phyloP scores from a whole-genome alignment of 1,140 invertebrate species.

The Hermatobates lingyangjiaoensis region DNA sequence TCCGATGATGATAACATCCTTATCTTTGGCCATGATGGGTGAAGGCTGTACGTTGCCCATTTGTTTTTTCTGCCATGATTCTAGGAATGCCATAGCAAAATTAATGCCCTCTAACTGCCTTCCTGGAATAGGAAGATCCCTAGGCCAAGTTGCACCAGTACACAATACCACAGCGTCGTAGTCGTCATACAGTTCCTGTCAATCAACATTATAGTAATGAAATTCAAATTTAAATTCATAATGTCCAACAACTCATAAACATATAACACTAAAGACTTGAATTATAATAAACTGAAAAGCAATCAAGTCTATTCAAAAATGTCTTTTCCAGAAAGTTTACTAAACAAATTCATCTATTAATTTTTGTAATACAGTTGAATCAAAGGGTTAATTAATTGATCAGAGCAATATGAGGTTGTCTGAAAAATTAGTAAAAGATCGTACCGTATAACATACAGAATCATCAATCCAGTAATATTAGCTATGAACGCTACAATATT shows the following conservation, averaged over 20 bases:
- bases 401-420: too few relatives aligned
- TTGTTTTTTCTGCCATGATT: slow-evolving; percentile 93
- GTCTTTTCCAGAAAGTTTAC: background rate
- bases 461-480: too few relatives aligned
- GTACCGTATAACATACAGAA: too few relatives aligned
- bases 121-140: slow-evolving; percentile 73
- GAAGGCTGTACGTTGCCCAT: slow-evolving; percentile 42
- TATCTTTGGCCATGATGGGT: slow-evolving; percentile 66
- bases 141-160: slow-evolving; percentile 88
- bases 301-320: background rate
- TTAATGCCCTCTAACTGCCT: slow-evolving; percentile 78
- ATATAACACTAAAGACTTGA: background rate
- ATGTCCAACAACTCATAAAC: too few relatives aligned
- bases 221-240: background rate
- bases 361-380: too few relatives aligned
- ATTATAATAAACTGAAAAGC: background rate
- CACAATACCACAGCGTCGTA: slow-evolving; percentile 80
- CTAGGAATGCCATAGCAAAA: slow-evolving; percentile 94
- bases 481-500: too few relatives aligned
- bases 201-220: slow-evolving; percentile 11
- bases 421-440: too few relatives aligned
- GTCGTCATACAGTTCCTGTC: slow-evolving; percentile 38
- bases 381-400: too few relatives aligned
- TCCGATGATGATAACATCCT: slow-evolving; percentile 91
- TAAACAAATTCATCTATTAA: too few relatives aligned